A percentile compares a stretch with the other conserved stretches of the same genome.
phyloP scores from a whole-genome alignment of 2,113 vertebrate species.

The Cebus imitator region DNA sequence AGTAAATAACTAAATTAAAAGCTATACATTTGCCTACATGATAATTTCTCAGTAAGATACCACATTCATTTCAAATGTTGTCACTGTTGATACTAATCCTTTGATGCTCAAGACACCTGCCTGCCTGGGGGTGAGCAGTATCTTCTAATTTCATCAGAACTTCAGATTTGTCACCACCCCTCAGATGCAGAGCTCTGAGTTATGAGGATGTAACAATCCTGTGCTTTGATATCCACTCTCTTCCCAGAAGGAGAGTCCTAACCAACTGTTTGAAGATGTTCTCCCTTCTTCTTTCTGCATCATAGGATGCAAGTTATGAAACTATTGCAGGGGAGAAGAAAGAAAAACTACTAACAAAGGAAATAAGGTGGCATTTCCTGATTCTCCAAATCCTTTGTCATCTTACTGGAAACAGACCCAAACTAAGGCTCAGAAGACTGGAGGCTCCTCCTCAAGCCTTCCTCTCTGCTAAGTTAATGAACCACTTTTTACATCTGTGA shows the following conservation, averaged over 20 bases:
- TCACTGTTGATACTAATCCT: not conserved
- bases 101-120: not conserved
- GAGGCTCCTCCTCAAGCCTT: not conserved
- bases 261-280: not conserved
- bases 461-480: not conserved
- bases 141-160: not conserved
- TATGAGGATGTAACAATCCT: not conserved
- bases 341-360: not conserved
- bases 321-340: not conserved
- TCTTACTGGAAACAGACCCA: not conserved
- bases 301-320: not conserved
- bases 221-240: not conserved
- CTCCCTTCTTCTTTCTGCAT: not conserved
- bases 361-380: not conserved
- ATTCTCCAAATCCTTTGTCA: not conserved
- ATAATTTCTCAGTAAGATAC: not conserved
- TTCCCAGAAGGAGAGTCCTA: not conserved
- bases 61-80: not conserved
- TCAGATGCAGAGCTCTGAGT: not conserved
- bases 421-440: not conserved
- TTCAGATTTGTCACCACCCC: not conserved
- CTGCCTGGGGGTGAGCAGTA: not conserved
- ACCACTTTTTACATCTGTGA: not conserved
- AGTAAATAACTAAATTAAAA: no score
- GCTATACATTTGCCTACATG: not conserved